phyloP scores from a whole-genome alignment of 2,888 invertebrate genomes.

The Dilophus febrilis region DNA sequence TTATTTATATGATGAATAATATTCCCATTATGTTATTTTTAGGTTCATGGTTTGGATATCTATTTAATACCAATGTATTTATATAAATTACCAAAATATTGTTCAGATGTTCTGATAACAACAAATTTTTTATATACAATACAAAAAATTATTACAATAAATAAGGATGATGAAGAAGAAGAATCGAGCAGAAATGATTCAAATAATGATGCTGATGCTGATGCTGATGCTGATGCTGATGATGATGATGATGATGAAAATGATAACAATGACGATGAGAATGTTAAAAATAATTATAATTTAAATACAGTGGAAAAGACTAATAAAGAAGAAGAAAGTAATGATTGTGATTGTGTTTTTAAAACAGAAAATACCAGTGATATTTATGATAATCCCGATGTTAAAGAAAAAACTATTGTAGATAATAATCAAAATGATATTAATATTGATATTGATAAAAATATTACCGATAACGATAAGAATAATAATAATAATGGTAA shows the following conservation, averaged over 20 bases:
- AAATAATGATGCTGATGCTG: neutral
- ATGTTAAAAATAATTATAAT: no score
- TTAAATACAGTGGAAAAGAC: no score
- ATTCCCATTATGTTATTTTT: slow-evolving; percentile 15
- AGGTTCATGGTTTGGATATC: slow-evolving; percentile 50
- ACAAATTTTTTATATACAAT: slow-evolving; percentile 47
- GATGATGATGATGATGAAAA: no score
- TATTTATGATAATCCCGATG: slow-evolving; percentile 1
- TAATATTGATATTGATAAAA: neutral
- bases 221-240: no score
- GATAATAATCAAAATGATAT: neutral
- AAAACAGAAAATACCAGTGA: no score
- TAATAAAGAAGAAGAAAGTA: no score
- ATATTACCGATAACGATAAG: slow-evolving; percentile 15
- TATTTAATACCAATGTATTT: slow-evolving; percentile 48
- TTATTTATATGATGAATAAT: no score
- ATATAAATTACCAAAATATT: slow-evolving; percentile 47
- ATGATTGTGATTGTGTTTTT: no score
- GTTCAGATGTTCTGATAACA: slow-evolving; percentile 43
- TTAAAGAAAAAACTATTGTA: neutral
- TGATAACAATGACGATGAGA: no score
- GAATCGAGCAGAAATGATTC: neutral
- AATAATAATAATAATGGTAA: slow-evolving; percentile 14
- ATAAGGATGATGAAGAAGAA: slow-evolving; percentile 20
- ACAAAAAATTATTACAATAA: slow-evolving; percentile 32